Evolutionary conservation across 1,140 invertebrate species (phyloP).

Genomic region (Ceratitis capitata): DNA sequence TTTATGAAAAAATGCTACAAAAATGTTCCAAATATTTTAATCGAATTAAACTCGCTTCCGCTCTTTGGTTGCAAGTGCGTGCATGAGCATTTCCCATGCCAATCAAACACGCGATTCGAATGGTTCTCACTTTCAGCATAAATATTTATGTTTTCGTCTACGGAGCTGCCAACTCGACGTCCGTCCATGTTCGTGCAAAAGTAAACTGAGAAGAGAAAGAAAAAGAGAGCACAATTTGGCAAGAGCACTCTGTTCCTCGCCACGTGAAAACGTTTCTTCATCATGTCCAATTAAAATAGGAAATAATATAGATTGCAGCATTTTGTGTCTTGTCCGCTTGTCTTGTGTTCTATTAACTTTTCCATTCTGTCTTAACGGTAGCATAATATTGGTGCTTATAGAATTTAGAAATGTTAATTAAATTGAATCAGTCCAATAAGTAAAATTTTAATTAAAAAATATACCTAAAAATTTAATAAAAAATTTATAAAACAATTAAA

Average conservation of each 20-base stretch:
- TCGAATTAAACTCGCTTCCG: too few species aligned
- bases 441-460: neutral
- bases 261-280: neutral
- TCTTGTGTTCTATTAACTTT: neutral
- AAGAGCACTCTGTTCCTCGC: neutral
- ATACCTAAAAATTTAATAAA: too few species aligned
- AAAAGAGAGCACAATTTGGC: neutral
- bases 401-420: neutral
- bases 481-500: too few species aligned
- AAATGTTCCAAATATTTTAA: too few species aligned
- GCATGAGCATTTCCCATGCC: neutral
- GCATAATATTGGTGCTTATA: neutral
- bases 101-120: neutral
- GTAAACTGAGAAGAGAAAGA: neutral
- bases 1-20: too few species aligned
- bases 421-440: neutral
- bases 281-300: too few species aligned
- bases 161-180: neutral
- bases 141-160: neutral
- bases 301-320: neutral
- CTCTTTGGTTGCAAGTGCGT: too few species aligned
- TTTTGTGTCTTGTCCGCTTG: neutral
- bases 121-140: neutral
- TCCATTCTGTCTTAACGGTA: neutral
- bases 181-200: conserved; percentile 13